These are phyloP conservation scores for Coregonus sp. DNA, from an alignment of 2,797 vertebrate genomes.

Conservation along the genomic window DNA sequence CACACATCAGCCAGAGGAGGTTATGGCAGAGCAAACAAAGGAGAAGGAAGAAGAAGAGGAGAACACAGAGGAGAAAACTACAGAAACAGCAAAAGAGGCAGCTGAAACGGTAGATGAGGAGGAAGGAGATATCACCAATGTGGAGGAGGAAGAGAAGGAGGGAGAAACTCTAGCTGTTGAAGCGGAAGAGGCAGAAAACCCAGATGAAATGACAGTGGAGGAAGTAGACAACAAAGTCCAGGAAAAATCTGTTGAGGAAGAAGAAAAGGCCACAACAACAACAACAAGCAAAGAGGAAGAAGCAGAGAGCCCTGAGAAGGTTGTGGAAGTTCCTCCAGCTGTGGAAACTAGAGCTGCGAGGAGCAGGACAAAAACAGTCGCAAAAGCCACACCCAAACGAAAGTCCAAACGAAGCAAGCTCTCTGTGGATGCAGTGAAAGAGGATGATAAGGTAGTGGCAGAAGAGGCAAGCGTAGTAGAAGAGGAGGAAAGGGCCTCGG, in stretches of 20 bases:
- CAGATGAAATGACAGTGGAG: background rate
- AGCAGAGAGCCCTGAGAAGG: background rate
- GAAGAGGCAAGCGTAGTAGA: constrained; percentile 6
- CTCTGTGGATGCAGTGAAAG: constrained; percentile 17
- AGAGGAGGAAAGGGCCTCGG: background rate
- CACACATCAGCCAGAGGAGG: background rate
- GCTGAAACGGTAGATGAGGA: background rate
- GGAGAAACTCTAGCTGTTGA: background rate
- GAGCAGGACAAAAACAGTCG: constrained; percentile 8
- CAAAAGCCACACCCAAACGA: constrained; percentile 5
- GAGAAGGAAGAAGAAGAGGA: background rate
- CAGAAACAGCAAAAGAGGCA: background rate
- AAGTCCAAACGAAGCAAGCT: constrained; percentile 24
- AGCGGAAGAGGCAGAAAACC: background rate
- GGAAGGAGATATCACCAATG: background rate
- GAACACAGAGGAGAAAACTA: background rate
- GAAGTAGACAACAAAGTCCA: background rate
- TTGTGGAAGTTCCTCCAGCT: constrained; percentile 2
- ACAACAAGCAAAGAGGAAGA: background rate
- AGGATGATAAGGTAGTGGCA: constrained; percentile 6
- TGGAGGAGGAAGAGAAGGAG: background rate
- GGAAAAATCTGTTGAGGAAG: constrained; percentile 6
- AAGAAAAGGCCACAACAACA: background rate
- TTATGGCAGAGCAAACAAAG: background rate
- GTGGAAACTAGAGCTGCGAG: constrained; percentile 13